Percentiles rank a stretch among this genome's conserved stretches.
These are phyloP conservation scores for Lanius ludovicianus DNA, from an alignment of 2,113 vertebrate species.

Conservation along the genomic window DNA sequence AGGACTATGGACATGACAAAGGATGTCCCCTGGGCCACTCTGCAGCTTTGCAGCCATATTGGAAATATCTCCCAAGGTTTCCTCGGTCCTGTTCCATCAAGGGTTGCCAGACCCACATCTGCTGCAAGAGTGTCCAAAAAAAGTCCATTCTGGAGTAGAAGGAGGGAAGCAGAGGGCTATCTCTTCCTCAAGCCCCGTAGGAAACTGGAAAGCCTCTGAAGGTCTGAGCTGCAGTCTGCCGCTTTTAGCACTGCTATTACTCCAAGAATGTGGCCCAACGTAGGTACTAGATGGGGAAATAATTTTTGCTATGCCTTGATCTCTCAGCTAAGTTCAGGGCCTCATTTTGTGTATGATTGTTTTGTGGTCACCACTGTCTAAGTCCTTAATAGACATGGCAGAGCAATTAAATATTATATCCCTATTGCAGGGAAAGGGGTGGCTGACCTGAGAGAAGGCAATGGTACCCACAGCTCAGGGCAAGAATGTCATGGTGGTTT, in stretches of 20 bases:
- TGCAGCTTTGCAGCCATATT: background rate
- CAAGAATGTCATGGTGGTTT: background rate
- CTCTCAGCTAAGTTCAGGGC: background rate
- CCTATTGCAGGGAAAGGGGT: background rate
- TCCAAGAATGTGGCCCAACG: accelerated
- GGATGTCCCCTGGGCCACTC: too few species aligned
- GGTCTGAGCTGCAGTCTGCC: background rate
- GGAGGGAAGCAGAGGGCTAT: background rate
- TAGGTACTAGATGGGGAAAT: background rate
- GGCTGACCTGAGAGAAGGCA: background rate
- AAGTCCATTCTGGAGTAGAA: background rate
- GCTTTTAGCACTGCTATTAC: background rate
- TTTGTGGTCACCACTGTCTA: background rate
- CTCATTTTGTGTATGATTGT: background rate
- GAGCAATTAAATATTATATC: background rate
- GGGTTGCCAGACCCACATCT: background rate
- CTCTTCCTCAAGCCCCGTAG: background rate
- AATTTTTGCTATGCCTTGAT: background rate
- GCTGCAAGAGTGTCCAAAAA: background rate
- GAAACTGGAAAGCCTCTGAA: background rate
- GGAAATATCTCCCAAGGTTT: background rate
- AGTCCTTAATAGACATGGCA: background rate
- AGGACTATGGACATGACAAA: background rate
- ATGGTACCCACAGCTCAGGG: background rate
- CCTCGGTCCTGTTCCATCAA: background rate